Evolutionary conservation across 1,140 invertebrate genomes (phyloP), one percentile per base, ranked within the genome.

Genomic region (Meloidogyne chitwoodi): DNA sequence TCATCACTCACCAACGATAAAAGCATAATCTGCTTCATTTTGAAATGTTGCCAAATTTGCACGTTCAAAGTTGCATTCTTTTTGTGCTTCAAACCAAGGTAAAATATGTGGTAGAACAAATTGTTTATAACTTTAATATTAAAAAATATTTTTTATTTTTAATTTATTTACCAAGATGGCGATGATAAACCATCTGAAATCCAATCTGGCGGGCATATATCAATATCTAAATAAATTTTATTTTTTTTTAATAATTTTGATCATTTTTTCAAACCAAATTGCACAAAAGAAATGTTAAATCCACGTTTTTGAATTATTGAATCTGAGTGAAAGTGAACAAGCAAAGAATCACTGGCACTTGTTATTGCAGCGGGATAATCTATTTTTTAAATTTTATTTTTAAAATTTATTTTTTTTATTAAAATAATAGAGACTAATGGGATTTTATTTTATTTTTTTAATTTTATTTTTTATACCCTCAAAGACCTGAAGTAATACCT

Each of bases 271-370:
- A 48, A 16, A 80, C 79, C 73, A 69, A 61, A 80, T 75, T 80
- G 75, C 31, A 77, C 62, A 66, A 81, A 76, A 24, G 79, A 81
- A 68, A 81, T 64, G 62, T 81, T 81, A 63, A 81, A 82, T 26
- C 80, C 80, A 22, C 80, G 68, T 41, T 67, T 69, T 65, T 83
- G 66, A 29, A 81, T 79, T 22, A 81, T 78, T n/a, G 75, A 68
- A 76, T 81, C 80, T 19, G 80, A 81, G 27, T 82, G 80, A 65
- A 81, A 81, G 48, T 83, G 80, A 56, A 81, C 61, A 67, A 79
- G 71, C 16, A 81, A 44, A 56, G 69, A 48, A 29, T 81, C 75
- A 27, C 66, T 68, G 29, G 76, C 38, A 56, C 80, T 82, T 27
- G 80, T 64, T 24, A 81, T 24, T 22, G 80, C 68, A 38, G 73